Evolutionary conservation across 2,113 vertebrate species (phyloP), one percentile per base, ranked within the genome.

Genomic region (Dicaeum eximium): DNA sequence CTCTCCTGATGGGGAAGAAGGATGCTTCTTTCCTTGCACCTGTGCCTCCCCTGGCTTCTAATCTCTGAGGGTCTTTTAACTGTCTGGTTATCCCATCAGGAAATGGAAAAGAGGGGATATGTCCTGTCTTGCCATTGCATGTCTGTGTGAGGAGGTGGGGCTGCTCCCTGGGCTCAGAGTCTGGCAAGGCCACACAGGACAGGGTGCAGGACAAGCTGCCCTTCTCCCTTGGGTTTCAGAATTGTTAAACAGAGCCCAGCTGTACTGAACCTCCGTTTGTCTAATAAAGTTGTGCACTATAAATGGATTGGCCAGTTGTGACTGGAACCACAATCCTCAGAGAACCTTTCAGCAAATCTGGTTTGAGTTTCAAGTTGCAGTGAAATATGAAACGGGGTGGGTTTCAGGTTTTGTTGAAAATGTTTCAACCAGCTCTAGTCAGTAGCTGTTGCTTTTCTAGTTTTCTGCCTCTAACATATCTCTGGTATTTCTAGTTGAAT

Each of bases 361-460:
- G 48, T 90, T 92, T 92, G 86, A 92, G 94, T 92, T 96, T 96
- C 94, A 67, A 61, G 92, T 93, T 96, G 86, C 88, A 90, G 60
- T 88, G 95, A 94, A 96, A 96, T 81, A 51, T 20, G 69, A 96
- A 80, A 71, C 28, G 13, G 69, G 75, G 47, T 67, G 31, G 79
- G n/a, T 78, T 90, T 94, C 80, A 81, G 82, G 90, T 96, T 96
- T 93, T 88, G 90, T 38, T 94, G 86, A 90, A 94, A 96, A 79
- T 3, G 11, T 90, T 93, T 94, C 88, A 81, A 84, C 37, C 47
- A 84, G n/a, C 56, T 91, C 72, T 74, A 75, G 72, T 86, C 93
- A 79, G 90, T 88, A 81, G 80, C 82, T 90, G 65, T 67, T 91
- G 47, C 62, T 86, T 90, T 94, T 94, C 75, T 60, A 28, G 60